Percentiles rank a stretch among this genome's conserved stretches.
Conservation (phyloP, 2,888 invertebrate genomes). For the Lysandra coridon region DNA sequence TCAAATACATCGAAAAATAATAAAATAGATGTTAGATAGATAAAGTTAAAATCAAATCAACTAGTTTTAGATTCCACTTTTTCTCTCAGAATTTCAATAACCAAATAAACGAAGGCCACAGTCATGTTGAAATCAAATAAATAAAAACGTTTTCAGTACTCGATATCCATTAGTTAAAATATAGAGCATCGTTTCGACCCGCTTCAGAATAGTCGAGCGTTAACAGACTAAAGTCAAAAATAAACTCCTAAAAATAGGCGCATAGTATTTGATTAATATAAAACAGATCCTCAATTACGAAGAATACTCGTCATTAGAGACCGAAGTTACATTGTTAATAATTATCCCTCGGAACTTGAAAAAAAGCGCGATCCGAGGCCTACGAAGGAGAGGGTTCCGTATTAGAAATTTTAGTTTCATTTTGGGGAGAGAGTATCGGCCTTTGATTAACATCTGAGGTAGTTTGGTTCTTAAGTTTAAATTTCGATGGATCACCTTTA, state of each 20-base stretch:
- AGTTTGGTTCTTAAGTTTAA: not conserved
- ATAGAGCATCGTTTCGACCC: not conserved
- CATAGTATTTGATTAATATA: constrained; percentile 16
- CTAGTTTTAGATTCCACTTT: not conserved
- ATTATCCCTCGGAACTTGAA: not conserved
- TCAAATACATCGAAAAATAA: not conserved
- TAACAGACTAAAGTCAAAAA: constrained; percentile 10
- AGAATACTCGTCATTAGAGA: constrained; percentile 14
- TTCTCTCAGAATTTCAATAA: not conserved
- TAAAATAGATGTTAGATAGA: not conserved
- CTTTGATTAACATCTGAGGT: not conserved
- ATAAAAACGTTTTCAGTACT: constrained; percentile 7
- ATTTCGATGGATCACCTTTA: too few species aligned
- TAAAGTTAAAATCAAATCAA: not conserved
- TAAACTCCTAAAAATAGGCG: constrained; percentile 24
- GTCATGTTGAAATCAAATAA: not conserved
- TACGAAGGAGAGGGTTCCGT: not conserved
- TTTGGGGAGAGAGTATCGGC: not conserved
- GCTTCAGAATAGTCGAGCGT: constrained; percentile 10
- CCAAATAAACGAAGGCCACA: not conserved
- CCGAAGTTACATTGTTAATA: constrained; percentile 9
- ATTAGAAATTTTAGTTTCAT: not conserved
- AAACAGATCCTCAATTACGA: constrained; percentile 22
- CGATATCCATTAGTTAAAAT: constrained; percentile 23
- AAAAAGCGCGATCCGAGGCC: not conserved